Evolutionary conservation across 92 coral and sea anemone species (phyloP).

Genomic region (Muricea muricata): DNA sequence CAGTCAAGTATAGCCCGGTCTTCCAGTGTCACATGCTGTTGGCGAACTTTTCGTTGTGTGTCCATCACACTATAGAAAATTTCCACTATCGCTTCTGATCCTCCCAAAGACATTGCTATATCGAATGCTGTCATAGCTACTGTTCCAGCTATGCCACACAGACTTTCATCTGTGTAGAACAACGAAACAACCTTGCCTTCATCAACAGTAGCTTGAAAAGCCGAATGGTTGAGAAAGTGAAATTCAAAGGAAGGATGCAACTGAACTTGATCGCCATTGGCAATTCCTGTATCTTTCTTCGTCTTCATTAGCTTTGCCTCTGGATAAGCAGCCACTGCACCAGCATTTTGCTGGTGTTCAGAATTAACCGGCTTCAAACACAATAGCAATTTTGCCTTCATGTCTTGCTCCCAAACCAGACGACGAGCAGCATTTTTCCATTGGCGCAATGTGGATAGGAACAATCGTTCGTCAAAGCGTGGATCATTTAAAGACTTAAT

Average conservation of each 20-base stretch:
- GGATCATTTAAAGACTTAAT: not conserved
- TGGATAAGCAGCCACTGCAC: not conserved
- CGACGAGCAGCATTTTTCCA: not conserved
- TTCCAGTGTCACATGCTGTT: not conserved
- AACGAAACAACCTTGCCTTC: not conserved
- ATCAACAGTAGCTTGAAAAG: not conserved
- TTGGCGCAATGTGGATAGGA: not conserved
- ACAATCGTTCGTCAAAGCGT: not conserved
- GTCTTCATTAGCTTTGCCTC: constrained; percentile 1
- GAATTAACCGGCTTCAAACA: not conserved
- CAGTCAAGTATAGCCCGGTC: not conserved
- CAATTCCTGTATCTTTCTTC: not conserved
- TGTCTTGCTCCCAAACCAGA: not conserved
- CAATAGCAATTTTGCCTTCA: not conserved
- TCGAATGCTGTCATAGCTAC: constrained; percentile 20
- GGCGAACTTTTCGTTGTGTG: constrained; percentile 10
- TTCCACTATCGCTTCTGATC: constrained; percentile 15
- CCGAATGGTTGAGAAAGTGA: constrained; percentile 16
- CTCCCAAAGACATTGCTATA: constrained; percentile 27
- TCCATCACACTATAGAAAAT: constrained; percentile 7
- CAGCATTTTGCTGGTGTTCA: not conserved
- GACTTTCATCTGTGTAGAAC: not conserved
- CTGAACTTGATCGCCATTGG: not conserved
- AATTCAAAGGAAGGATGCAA: not conserved
- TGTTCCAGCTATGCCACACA: not conserved